phyloP scores from a whole-genome alignment of 2,113 vertebrate species.

The Mohoua ochrocephala region DNA sequence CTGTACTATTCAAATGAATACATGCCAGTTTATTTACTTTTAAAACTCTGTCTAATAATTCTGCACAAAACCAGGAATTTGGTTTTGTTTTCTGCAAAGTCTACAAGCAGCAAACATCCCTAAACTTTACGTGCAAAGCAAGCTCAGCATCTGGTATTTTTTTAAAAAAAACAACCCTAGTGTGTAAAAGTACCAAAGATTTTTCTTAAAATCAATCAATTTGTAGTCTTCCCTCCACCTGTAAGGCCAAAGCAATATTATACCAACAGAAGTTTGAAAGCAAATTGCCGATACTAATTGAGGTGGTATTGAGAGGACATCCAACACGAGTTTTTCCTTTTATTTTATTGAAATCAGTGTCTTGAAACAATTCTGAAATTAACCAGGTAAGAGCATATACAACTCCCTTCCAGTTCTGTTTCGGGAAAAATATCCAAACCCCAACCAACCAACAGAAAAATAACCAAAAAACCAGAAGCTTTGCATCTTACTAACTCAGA shows the following conservation, averaged over 20 bases:
- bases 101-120: background rate
- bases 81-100: background rate
- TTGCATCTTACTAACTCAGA: background rate
- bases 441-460: background rate
- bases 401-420: background rate
- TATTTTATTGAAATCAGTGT: background rate
- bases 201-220: slow-evolving; percentile 42
- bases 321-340: background rate
- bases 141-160: background rate
- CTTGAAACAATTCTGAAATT: background rate
- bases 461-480: background rate
- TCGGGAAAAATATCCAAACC: background rate
- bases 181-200: slow-evolving; percentile 2
- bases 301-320: background rate
- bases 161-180: background rate
- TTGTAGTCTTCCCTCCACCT: background rate
- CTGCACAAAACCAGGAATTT: background rate
- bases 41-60: background rate
- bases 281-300: background rate
- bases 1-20: background rate
- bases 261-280: background rate
- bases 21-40: background rate
- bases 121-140: background rate
- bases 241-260: background rate
- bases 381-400: background rate